A percentile compares a stretch with the other conserved stretches of the same genome.
phyloP scores from a whole-genome alignment of 92 coral and sea anemone species.

The Zoanthus sociatus region DNA sequence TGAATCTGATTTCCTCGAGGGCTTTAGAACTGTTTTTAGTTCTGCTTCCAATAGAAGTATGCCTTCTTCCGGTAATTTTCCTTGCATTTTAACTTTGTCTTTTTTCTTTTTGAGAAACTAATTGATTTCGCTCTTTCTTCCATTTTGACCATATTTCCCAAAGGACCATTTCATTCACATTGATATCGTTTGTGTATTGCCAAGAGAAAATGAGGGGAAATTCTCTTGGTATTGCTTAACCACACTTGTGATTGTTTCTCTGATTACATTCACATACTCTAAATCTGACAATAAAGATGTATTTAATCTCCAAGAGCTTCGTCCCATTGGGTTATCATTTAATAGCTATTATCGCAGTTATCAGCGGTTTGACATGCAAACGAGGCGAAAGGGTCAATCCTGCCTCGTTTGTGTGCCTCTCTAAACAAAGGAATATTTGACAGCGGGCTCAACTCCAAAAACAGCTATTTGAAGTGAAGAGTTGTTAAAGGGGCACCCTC shows the following conservation, averaged over 20 bases:
- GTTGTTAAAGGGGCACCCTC: too few species aligned
- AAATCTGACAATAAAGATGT: conserved; percentile 29
- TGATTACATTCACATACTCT: conserved; percentile 28
- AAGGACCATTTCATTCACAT: conserved; percentile 30
- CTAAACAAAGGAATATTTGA: too few species aligned
- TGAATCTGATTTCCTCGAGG: too few species aligned
- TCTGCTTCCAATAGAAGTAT: conserved; percentile 20
- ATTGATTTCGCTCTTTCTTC: conserved; percentile 13
- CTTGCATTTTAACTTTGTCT: conserved; percentile 13
- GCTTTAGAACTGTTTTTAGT: too few species aligned
- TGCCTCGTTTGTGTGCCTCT: too few species aligned
- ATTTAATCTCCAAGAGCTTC: background rate
- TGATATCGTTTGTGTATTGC: conserved; percentile 27
- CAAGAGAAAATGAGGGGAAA: too few species aligned
- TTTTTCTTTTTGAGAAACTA: conserved; percentile 30
- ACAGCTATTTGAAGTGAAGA: too few species aligned
- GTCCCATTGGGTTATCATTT: conserved; percentile 32
- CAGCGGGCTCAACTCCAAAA: too few species aligned
- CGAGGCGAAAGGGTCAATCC: too few species aligned
- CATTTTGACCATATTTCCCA: conserved; percentile 38
- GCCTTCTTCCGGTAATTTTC: conserved; percentile 31
- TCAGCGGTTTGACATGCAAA: too few species aligned
- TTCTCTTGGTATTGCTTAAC: conserved; percentile 36
- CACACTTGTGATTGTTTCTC: conserved; percentile 33
- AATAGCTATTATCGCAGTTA: too few species aligned